Evolutionary conservation across 2,888 invertebrate genomes (phyloP).

Genomic region (Cremastinae sp.): DNA sequence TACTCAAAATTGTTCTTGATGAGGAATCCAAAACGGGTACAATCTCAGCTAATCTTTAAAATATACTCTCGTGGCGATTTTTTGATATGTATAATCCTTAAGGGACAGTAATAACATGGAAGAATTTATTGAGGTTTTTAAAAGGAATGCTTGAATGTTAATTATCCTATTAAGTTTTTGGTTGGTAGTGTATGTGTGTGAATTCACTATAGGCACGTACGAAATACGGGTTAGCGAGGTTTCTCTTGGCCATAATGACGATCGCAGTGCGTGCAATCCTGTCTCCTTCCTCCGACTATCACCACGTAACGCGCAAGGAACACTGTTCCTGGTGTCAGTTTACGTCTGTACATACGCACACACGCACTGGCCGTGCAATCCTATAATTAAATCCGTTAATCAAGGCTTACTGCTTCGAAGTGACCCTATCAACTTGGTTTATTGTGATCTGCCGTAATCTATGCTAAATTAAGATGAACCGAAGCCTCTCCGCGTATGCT

Average conservation of each 20-base stretch:
- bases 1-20: no score
- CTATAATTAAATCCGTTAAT: constrained; percentile 80
- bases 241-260: constrained; percentile 73
- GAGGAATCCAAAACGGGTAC: no score
- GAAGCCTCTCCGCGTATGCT: constrained; percentile 53
- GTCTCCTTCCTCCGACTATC: constrained; percentile 61
- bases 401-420: constrained; percentile 78
- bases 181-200: constrained; percentile 52
- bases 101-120: no score
- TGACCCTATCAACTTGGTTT: constrained; percentile 80
- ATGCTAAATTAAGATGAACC: constrained; percentile 78
- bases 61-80: no score
- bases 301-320: constrained; percentile 39
- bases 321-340: constrained; percentile 1
- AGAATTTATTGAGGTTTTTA: no score
- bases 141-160: no score
- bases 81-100: no score
- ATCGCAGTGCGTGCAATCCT: constrained; percentile 70
- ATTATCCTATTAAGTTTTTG: no score
- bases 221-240: constrained; percentile 75
- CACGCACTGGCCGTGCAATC: constrained; percentile 69
- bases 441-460: constrained; percentile 79
- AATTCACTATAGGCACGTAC: constrained; percentile 48
- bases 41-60: no score
- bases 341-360: constrained; percentile 23